A percentile compares a stretch with the other conserved stretches of the same genome.
phyloP scores from a whole-genome alignment of 2,888 invertebrate species.

The Ormia ochracea region DNA sequence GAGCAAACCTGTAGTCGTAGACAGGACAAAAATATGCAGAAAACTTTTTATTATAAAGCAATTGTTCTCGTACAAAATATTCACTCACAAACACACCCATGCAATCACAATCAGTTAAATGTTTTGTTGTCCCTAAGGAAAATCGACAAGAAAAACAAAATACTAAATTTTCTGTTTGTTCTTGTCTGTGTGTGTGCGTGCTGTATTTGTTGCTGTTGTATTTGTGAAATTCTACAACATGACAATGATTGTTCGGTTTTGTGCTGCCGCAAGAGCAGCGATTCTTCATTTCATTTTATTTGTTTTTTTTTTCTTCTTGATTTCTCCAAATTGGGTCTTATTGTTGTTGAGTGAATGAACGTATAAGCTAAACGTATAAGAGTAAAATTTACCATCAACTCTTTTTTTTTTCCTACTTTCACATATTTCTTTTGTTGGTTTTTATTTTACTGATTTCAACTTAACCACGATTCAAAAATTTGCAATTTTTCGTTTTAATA shows the following conservation, averaged over 20 bases:
- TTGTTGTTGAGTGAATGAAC: constrained; percentile 31
- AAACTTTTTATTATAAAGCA: constrained; percentile 19
- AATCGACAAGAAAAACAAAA: constrained; percentile 5
- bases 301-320: neutral
- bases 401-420: constrained; percentile 24
- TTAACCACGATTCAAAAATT: constrained; percentile 44
- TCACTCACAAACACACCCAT: constrained; percentile 23
- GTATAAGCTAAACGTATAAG: constrained; percentile 3
- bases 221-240: neutral
- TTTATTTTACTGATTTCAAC: constrained; percentile 20
- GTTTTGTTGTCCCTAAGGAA: constrained; percentile 62
- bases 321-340: constrained; percentile 51
- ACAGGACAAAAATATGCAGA: constrained; percentile 17
- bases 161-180: constrained; percentile 26
- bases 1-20: neutral
- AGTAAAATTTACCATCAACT: constrained; percentile 31
- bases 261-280: neutral
- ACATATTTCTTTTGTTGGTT: neutral
- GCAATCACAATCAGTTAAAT: constrained; percentile 63
- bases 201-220: neutral
- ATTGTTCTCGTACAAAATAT: neutral
- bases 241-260: constrained; percentile 21
- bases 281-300: too few relatives aligned
- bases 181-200: constrained; percentile 1
- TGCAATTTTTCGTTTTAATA: constrained; percentile 16